Conservation (phyloP, 2,797 vertebrate genomes). For the Chromobotia macracanthus region DNA sequence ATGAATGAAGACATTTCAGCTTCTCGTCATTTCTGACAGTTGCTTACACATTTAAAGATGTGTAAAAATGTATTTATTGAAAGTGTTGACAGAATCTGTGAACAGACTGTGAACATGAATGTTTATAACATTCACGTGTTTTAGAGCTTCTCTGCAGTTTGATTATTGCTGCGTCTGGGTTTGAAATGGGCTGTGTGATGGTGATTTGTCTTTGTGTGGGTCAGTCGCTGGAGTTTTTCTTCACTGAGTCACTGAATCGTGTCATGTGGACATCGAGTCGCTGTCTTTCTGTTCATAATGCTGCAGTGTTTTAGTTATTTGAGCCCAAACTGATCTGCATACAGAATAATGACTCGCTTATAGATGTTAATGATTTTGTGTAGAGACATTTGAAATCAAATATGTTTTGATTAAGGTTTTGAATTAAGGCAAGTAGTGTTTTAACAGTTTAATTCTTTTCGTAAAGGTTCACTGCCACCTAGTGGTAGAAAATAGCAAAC, state of each 20-base stretch:
- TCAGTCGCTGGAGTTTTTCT: neutral
- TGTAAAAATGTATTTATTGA: constrained; percentile 36
- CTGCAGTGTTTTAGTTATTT: neutral
- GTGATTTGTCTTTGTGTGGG: neutral
- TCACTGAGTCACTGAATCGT: neutral
- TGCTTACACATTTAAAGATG: neutral
- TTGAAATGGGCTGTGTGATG: too few species aligned
- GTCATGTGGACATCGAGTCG: neutral
- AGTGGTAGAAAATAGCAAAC: too few species aligned
- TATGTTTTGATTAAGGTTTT: too few species aligned
- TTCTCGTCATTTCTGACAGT: neutral
- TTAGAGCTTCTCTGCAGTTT: too few species aligned
- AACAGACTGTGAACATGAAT: constrained; percentile 42
- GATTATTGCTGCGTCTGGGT: too few species aligned
- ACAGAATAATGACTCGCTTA: neutral
- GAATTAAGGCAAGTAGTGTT: too few species aligned
- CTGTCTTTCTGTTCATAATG: neutral
- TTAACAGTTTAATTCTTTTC: too few species aligned
- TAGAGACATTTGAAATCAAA: too few species aligned
- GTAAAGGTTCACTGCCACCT: too few species aligned
- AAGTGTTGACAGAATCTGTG: constrained; percentile 46
- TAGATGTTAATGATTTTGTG: too few species aligned
- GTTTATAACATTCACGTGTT: too few species aligned
- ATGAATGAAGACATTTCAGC: constrained; percentile 11
- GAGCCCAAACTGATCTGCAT: too few species aligned